Percentiles rank a stretch among this genome's conserved stretches.
phyloP scores from a whole-genome alignment of 1,140 invertebrate genomes.

The Streblospio benedicti region DNA sequence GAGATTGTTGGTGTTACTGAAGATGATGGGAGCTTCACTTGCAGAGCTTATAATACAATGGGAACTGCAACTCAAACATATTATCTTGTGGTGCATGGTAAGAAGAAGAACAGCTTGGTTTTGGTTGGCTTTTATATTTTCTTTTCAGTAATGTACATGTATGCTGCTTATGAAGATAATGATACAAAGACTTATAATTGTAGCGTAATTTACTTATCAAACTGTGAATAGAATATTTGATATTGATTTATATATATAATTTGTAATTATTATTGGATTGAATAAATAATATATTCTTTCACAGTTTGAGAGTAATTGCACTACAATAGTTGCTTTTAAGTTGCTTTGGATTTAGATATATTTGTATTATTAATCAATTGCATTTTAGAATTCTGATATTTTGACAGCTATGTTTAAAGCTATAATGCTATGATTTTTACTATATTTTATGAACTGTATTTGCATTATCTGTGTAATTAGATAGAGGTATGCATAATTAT shows the following conservation, averaged over 20 bases:
- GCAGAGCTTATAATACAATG: constrained; percentile 4
- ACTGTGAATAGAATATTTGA: background rate
- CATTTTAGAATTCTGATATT: background rate
- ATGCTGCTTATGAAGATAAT: background rate
- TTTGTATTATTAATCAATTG: background rate
- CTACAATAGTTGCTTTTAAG: background rate
- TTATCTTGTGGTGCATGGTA: constrained; percentile 2
- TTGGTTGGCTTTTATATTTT: background rate
- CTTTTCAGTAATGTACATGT: background rate
- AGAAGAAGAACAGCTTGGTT: background rate
- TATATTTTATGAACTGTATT: too few species aligned
- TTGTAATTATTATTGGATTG: too few species aligned
- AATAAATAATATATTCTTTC: too few species aligned
- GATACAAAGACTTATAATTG: background rate
- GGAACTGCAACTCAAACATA: constrained; percentile 8
- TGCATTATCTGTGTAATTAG: too few species aligned
- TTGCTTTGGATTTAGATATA: background rate
- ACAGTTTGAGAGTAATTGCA: too few species aligned
- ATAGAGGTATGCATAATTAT: too few species aligned
- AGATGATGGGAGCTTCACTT: background rate
- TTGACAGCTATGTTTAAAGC: background rate
- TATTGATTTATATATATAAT: too few species aligned
- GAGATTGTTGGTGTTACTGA: background rate
- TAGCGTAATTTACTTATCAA: background rate
- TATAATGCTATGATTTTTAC: too few species aligned